Evolutionary conservation across 2,888 invertebrate genomes (phyloP).

Genomic region (Drosophila pseudotalamancana): DNA sequence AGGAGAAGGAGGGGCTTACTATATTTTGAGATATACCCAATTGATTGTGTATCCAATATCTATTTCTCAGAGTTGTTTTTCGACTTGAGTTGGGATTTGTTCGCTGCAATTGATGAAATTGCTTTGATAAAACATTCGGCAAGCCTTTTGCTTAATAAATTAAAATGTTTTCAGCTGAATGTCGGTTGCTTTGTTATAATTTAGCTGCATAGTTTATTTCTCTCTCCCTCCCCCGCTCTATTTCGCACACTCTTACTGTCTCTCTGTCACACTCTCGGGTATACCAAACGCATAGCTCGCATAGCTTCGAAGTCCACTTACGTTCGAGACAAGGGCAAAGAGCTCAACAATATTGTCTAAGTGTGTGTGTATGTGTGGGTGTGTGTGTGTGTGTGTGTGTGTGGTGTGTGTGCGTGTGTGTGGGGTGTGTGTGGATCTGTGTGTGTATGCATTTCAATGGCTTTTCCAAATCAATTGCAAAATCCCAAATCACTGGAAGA

Average conservation of each 20-base stretch:
- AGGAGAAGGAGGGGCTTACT: too few relatives aligned
- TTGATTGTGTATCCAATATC: too few relatives aligned
- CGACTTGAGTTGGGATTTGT: neutral
- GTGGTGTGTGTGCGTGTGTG: too few relatives aligned
- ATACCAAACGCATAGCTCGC: neutral
- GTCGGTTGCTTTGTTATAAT: slow-evolving; percentile 7
- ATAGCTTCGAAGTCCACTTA: neutral
- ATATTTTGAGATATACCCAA: too few relatives aligned
- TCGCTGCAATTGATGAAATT: slow-evolving; percentile 21
- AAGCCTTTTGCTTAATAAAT: slow-evolving; percentile 22
- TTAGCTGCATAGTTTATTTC: neutral
- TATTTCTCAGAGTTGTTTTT: neutral
- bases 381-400: too few relatives aligned
- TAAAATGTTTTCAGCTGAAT: slow-evolving; percentile 6
- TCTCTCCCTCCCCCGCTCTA: neutral
- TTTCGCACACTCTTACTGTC: too few relatives aligned
- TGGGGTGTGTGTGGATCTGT: neutral
- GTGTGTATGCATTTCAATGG: slow-evolving; percentile 39
- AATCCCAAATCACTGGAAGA: slow-evolving; percentile 50
- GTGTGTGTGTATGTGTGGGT: too few relatives aligned
- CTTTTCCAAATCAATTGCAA: slow-evolving; percentile 56
- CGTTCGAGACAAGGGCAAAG: neutral
- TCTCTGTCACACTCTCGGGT: neutral
- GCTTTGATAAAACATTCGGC: slow-evolving; percentile 23
- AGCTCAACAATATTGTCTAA: neutral